Percentiles rank a stretch among this genome's conserved stretches.
Conservation (phyloP, 2,888 invertebrate genomes). For the Cataglyphis livida region DNA sequence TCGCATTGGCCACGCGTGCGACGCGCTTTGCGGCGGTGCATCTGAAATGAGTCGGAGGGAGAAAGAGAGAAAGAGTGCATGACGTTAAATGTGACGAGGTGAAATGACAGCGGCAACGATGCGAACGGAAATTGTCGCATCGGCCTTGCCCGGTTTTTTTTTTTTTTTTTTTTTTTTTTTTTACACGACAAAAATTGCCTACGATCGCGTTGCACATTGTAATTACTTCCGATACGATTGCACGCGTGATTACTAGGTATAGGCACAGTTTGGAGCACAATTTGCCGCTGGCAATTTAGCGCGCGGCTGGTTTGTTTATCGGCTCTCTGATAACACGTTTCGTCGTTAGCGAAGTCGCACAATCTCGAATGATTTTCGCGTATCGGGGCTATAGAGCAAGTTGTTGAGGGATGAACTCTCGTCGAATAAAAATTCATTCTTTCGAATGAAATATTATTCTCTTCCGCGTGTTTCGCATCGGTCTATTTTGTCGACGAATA, state of each 20-base stretch:
- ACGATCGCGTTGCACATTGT: slow-evolving; percentile 62
- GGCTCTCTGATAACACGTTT: slow-evolving; percentile 53
- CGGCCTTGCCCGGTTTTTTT: not conserved
- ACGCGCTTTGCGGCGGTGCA: slow-evolving; percentile 78
- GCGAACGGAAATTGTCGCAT: slow-evolving; percentile 59
- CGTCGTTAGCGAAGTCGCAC: slow-evolving; percentile 50
- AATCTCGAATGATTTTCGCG: slow-evolving; percentile 37
- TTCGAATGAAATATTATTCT: not conserved
- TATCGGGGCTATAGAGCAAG: slow-evolving; percentile 5
- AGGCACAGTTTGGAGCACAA: slow-evolving; percentile 62
- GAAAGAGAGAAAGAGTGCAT: slow-evolving; percentile 1
- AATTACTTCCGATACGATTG: slow-evolving; percentile 66
- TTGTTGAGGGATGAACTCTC: not conserved
- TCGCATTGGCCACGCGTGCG: slow-evolving; percentile 78
- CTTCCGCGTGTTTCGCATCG: not conserved
- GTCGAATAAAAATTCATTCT: slow-evolving; percentile 3
- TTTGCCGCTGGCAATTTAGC: slow-evolving; percentile 64
- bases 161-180: slow-evolving; percentile 25
- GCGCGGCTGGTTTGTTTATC: slow-evolving; percentile 68
- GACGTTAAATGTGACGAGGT: slow-evolving; percentile 60
- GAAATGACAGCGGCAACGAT: slow-evolving; percentile 57
- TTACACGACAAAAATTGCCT: slow-evolving; percentile 61
- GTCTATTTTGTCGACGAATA: not conserved
- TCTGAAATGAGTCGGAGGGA: slow-evolving; percentile 77
- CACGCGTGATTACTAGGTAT: slow-evolving; percentile 68